Evolutionary conservation across 2,797 vertebrate species (phyloP), one percentile per base, ranked within the genome.

Genomic region (Anguilla marmorata): DNA sequence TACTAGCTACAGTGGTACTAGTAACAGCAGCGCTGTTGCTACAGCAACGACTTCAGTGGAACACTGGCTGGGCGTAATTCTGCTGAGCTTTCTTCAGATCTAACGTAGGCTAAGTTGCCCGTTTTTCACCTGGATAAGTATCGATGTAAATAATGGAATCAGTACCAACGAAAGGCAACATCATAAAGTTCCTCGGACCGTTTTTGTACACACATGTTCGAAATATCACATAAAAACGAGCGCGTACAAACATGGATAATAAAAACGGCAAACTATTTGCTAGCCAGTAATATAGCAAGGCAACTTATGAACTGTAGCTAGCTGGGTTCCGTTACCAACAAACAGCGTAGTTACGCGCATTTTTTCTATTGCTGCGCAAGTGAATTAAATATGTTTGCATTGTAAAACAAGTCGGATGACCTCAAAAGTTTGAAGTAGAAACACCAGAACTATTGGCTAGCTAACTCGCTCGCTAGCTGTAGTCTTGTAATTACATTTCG

Each of bases 341-440:
- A 3, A 16, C 5, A 79, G 37, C 37, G 14, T 45, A 79, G 14
- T 79, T 79, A 6, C 0, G 9, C 11, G 14, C 50, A 50, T 2
- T 50, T 50, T 1, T 41, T 82, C 12, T 79, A 0, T 41, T 79
- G 12, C 45, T n/a, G 21, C 19, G 9, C 41, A 9, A 24, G 45
- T 48, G 6, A 9, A 24, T 50, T 9, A 82, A 82, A 48, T 24
- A n/a, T 24, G 50, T n/a, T 50, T 8, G 41, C 79, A 50, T 50
- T 21, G 19, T 48, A 48, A 82, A 41, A 82, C 79, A 50, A 82
- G 41, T 82, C 41, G 12, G 16, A 50, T 45, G 45, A 48, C 45
- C 0, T 37, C 9, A 27, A 58, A 88, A 88, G 87, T 88, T 88
- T 88, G n/a, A 45, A 88, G 52, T 76, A 24, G n/a, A 21, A 54